Evolutionary conservation across 2,888 invertebrate species (phyloP).

Genomic region (Plagiodera versicolora): DNA sequence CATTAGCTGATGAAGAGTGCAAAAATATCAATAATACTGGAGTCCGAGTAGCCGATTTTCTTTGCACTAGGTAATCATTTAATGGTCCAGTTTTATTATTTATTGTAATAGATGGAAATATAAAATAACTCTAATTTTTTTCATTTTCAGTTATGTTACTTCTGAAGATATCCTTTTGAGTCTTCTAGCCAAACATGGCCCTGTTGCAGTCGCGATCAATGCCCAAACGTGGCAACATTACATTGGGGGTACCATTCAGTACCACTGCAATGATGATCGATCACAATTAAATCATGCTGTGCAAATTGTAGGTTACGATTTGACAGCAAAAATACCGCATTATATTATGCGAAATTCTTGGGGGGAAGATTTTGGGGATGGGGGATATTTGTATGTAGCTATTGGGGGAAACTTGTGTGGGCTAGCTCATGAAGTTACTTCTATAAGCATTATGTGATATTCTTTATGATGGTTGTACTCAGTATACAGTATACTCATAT

Average conservation of each 20-base stretch:
- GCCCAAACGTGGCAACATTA: conserved; percentile 86
- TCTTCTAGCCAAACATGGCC: conserved; percentile 70
- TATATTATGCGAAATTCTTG: conserved; percentile 87
- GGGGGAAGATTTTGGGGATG: conserved; percentile 75
- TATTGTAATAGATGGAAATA: too few species aligned
- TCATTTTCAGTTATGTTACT: conserved; percentile 61
- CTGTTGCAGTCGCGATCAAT: conserved; percentile 79
- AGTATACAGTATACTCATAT: too few species aligned
- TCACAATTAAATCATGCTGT: conserved; percentile 78
- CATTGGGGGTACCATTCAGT: conserved; percentile 80
- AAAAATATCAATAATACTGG: conserved; percentile 51
- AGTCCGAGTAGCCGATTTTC: conserved; percentile 59
- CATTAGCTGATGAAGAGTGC: conserved; percentile 57
- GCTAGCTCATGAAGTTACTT: conserved; percentile 71
- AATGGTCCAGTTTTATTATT: too few species aligned
- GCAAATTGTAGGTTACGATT: conserved; percentile 80
- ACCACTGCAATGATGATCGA: conserved; percentile 69
- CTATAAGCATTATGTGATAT: conserved; percentile 56
- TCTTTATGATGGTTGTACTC: too few species aligned
- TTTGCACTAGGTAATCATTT: conserved; percentile 66
- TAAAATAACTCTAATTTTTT: too few species aligned
- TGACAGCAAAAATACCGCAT: conserved; percentile 69
- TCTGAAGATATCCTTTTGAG: conserved; percentile 65
- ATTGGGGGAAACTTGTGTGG: conserved; percentile 80
- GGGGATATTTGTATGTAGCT: conserved; percentile 76